Evolutionary conservation across 2,113 vertebrate species (phyloP).

Genomic region (Lagopus muta): DNA sequence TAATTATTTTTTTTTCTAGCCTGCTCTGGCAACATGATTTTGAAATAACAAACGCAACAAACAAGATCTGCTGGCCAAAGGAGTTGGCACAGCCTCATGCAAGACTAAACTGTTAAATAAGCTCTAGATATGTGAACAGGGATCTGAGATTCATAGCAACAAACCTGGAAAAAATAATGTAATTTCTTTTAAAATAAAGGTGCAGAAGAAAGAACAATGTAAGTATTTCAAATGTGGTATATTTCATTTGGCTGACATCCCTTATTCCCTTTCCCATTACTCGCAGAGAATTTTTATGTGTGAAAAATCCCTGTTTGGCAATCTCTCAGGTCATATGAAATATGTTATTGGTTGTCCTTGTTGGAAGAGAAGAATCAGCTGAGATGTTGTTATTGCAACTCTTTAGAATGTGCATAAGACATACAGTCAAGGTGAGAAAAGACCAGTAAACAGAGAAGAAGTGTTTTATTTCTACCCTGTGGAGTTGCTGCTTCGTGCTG

Average conservation of each 20-base stretch:
- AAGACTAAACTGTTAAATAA: neutral
- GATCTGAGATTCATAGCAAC: neutral
- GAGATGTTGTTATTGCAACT: neutral
- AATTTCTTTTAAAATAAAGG: neutral
- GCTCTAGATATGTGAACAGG: neutral
- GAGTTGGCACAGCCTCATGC: neutral
- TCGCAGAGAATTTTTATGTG: neutral
- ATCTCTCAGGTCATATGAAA: neutral
- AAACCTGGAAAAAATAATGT: neutral
- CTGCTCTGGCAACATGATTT: neutral
- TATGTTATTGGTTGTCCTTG: neutral
- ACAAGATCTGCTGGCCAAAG: neutral
- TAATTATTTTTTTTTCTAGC: neutral
- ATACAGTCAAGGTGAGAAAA: neutral
- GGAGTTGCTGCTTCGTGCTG: neutral
- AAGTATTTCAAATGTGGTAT: neutral
- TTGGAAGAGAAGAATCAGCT: neutral
- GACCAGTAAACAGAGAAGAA: neutral
- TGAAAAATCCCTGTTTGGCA: neutral
- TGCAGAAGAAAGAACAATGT: neutral
- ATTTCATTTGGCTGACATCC: conserved; percentile 1
- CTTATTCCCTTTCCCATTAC: neutral
- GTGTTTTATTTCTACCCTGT: neutral
- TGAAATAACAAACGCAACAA: neutral
- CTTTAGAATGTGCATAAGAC: neutral